Evolutionary conservation across 2,113 vertebrate genomes (phyloP).

Genomic region (Apistogramma diplotaenia): DNA sequence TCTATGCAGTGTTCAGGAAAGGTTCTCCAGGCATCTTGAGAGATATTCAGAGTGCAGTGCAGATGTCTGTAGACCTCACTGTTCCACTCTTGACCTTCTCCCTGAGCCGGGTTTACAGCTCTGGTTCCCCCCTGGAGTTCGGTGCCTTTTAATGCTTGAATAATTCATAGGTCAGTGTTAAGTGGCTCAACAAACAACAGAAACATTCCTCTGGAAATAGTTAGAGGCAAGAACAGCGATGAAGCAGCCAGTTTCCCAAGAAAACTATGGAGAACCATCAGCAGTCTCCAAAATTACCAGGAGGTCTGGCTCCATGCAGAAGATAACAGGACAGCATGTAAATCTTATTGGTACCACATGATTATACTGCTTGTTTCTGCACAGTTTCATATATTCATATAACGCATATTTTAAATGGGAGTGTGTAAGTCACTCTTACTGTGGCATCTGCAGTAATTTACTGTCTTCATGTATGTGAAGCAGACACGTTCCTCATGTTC

Average conservation of each 20-base stretch:
- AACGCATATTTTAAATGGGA: neutral
- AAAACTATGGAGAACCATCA: neutral
- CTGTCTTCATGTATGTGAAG: neutral
- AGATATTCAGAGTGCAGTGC: neutral
- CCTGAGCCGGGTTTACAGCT: too few relatives aligned
- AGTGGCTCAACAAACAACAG: too few relatives aligned
- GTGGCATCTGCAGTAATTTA: neutral
- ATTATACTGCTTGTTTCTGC: constrained; percentile 8
- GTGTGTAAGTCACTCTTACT: neutral
- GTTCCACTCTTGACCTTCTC: too few relatives aligned
- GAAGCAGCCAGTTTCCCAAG: neutral
- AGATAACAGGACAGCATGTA: constrained; percentile 20
- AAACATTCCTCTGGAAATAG: too few relatives aligned
- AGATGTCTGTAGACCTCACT: too few relatives aligned
- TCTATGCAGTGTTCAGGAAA: too few relatives aligned
- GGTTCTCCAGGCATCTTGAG: neutral
- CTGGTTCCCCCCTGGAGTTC: too few relatives aligned
- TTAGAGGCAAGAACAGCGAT: too few relatives aligned
- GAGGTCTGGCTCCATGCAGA: neutral
- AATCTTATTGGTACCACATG: constrained; percentile 16
- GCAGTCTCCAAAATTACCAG: neutral
- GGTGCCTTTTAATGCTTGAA: too few relatives aligned
- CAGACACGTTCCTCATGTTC: neutral
- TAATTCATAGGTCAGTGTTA: too few relatives aligned
- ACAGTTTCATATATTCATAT: neutral